A percentile compares a stretch with the other conserved stretches of the same genome.
Conservation (phyloP, 2,797 vertebrate species). For the Triplophysa yarkandensis region DNA sequence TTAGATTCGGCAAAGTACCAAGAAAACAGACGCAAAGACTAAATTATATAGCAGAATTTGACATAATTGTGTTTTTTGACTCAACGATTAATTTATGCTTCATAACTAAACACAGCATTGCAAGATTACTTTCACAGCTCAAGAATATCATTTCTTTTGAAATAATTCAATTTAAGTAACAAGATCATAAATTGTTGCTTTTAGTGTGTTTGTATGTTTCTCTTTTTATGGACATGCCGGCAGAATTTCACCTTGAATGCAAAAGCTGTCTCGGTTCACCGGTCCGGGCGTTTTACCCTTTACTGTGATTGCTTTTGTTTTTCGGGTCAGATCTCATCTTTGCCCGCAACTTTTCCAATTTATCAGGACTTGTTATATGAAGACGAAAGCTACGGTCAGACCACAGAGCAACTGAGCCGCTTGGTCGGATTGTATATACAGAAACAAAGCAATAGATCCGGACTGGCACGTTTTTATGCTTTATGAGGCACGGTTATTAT, state of each 20-base stretch:
- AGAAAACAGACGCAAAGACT: not conserved
- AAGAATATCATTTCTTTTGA: not conserved
- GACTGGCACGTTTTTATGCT: conserved; percentile 59
- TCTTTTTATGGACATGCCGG: conserved; percentile 73
- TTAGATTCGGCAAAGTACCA: not conserved
- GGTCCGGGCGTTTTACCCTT: conserved; percentile 58
- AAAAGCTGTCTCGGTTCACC: conserved; percentile 51
- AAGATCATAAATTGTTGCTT: conserved; percentile 61
- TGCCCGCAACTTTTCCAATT: conserved; percentile 84
- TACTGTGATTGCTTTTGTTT: conserved; percentile 80
- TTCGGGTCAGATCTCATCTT: conserved; percentile 80
- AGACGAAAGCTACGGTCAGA: conserved; percentile 71
- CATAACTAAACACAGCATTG: not conserved
- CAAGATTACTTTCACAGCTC: not conserved
- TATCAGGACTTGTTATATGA: conserved; percentile 79
- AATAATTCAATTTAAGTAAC: conserved; percentile 32
- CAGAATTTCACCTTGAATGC: conserved; percentile 67
- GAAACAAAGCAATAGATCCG: conserved; percentile 54
- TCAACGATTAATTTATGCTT: not conserved
- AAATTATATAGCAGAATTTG: not conserved
- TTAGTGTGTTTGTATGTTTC: conserved; percentile 66
- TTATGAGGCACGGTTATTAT: conserved; percentile 73
- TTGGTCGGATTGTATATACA: conserved; percentile 59
- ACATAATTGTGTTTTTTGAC: too few relatives aligned
- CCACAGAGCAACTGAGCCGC: conserved; percentile 54